Evolutionary conservation across 1,140 invertebrate species (phyloP).

Genomic region (Steinernema feltiae): DNA sequence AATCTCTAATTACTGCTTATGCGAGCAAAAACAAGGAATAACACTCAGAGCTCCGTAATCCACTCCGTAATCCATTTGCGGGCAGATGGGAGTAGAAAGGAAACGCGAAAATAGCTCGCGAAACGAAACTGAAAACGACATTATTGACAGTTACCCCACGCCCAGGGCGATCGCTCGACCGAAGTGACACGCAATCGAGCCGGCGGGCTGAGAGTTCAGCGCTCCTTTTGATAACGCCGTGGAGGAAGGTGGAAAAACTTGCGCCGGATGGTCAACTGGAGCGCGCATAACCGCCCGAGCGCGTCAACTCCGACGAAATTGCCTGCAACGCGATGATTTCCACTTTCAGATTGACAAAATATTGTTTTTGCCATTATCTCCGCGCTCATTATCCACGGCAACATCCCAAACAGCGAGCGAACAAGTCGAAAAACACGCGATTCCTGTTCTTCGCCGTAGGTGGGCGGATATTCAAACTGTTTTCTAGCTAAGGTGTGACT

Average conservation of each 20-base stretch:
- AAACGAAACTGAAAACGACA: not conserved
- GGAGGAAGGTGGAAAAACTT: not conserved
- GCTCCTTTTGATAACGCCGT: not conserved
- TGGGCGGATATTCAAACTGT: no score
- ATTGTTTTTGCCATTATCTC: no score
- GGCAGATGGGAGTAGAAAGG: no score
- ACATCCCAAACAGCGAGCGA: not conserved
- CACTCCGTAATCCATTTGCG: not conserved
- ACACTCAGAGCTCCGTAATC: not conserved
- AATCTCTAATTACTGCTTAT: not conserved
- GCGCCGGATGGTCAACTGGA: not conserved
- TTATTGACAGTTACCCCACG: not conserved
- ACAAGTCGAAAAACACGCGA: not conserved
- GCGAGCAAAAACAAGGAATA: not conserved
- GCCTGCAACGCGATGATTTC: no score
- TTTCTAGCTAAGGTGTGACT: no score
- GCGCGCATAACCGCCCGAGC: not conserved
- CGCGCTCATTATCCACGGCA: no score
- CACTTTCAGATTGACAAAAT: no score
- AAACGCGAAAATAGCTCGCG: not conserved
- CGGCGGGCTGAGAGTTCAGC: not conserved
- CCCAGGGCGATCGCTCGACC: not conserved
- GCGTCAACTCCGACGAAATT: no score
- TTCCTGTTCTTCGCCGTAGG: not conserved
- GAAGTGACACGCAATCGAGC: not conserved